Evolutionary conservation across 2,888 invertebrate species (phyloP), one percentile per base, ranked within the genome.

Genomic region (Ormyrus rosae): DNA sequence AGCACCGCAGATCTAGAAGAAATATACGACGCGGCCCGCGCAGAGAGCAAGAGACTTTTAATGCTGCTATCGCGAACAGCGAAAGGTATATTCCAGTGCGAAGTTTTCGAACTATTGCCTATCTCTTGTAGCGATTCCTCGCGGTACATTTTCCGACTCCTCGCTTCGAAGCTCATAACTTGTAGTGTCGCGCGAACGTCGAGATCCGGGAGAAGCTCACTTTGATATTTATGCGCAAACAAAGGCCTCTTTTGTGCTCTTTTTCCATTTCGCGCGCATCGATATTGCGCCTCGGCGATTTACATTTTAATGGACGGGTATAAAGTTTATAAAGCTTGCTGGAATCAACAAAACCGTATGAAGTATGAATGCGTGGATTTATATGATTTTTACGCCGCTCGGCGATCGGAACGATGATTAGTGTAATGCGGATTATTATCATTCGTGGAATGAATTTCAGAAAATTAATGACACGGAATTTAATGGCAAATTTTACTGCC

Each of bases 251-350:
- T 73, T 72, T 48, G 72, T 46, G 9, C 13, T 6, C 58, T 56
- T 65, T 73, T 64, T 50, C 2, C 9, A 11, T 61, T 11, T 48
- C 60, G 9, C 34, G 46, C 8, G 4, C 53, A 61, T 73, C 6
- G 11, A 48, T 46, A 13, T 46, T 34, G 46, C 56, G 48, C 19
- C 19, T 19, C 48, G 48, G 50, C 50, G 19, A 58, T 70, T 70
- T 58, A 50, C 48, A 70, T 70, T 58, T 65, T 70, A 60, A 70
- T 60, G 48, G 19, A 19, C 19, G 19, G 70, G 48, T 34, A 19
- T 10, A 70, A 60, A 60, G 5, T 60, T 70, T 60, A 50, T 60
- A 70, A 70, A 70, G 58, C 50, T 70, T 46, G 58, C 58, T 8
- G 50, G 34, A 75, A 67, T 60, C 48, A 60, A 58, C 8, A 19